phyloP scores from a whole-genome alignment of 2,797 vertebrate genomes.

The Esox masquinongy region DNA sequence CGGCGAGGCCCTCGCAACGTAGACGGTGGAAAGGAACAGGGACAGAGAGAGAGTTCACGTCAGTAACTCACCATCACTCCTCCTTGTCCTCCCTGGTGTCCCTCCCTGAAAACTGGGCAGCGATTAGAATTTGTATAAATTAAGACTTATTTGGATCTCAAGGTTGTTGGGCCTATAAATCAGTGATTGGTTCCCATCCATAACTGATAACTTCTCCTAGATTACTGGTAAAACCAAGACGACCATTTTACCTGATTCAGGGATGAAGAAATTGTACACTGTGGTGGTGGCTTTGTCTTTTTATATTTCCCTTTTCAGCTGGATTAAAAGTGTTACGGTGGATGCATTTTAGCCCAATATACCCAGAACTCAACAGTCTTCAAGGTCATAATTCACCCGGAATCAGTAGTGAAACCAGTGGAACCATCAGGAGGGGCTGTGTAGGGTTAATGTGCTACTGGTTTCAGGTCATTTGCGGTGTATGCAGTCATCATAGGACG shows the following conservation, averaged over 20 bases:
- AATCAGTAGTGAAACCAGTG: neutral
- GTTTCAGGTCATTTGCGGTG: constrained; percentile 23
- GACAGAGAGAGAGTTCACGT: constrained; percentile 58
- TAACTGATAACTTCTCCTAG: neutral
- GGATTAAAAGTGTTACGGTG: neutral
- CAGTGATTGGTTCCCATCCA: no score
- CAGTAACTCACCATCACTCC: constrained; percentile 65
- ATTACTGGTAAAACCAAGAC: neutral
- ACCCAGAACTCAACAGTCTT: neutral
- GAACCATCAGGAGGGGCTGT: constrained; percentile 12
- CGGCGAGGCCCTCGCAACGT: constrained; percentile 45
- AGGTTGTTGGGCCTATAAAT: constrained; percentile 48
- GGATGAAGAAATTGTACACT: neutral
- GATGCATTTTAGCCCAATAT: neutral
- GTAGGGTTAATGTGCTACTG: constrained; percentile 28
- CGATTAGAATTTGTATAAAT: constrained; percentile 20
- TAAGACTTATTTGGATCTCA: constrained; percentile 39
- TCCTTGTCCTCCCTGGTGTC: constrained; percentile 18
- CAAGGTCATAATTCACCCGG: neutral
- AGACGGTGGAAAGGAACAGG: constrained; percentile 62
- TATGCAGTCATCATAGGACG: constrained; percentile 6
- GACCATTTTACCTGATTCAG: neutral
- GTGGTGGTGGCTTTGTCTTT: neutral
- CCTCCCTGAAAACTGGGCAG: neutral
- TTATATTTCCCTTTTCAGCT: neutral